Evolutionary conservation across 2,797 vertebrate genomes (phyloP), one percentile per base, ranked within the genome.

Genomic region (Platalea minor): DNA sequence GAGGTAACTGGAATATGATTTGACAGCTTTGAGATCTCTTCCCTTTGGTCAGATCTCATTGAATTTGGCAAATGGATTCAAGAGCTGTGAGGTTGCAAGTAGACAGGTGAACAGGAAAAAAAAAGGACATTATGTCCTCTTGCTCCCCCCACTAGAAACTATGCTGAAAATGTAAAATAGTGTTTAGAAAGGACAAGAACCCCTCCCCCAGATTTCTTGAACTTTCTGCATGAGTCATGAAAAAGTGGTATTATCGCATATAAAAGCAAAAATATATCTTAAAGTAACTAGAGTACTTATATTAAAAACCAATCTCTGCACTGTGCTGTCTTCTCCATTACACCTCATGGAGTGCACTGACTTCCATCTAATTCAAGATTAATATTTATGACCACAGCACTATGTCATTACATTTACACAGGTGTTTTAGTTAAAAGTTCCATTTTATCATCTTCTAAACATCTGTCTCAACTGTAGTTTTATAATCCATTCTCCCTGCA

Each of bases 21-120:
- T 95, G 96, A 85, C 96, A 94, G 91, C 82, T 88, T 87, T 83
- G 87, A 92, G 81, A 88, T 83, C 85, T 85, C 75, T 88, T 95
- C 69, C 64, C 56, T 89, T 96, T 78, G 78, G 81, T 89, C 85
- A 77, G 75, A 83, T 94, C 89, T 83, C 76, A 64, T 83, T 77
- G 94, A 83, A 83, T 85, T 43, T 92, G 68, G 89, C 72, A 91
- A 92, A 89, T 60, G 74, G 48, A 74, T 79, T 91, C 37, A 33
- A 82, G 80, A 78, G 39, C 56, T 96, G 59, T 28, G 78, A 91
- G 51, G 11, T 57, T 74, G 50, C 78, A 91, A 63, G 63, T 26
- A 86, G 46, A 46, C 51, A 94, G 69, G 85, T 95, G 79, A 77
- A 80, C 28, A 68, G 33, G 54, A 35, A 61, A 68, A 63, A 60